Evolutionary conservation across 2,888 invertebrate genomes (phyloP).

Genomic region (Chrysomela aeneicollis): DNA sequence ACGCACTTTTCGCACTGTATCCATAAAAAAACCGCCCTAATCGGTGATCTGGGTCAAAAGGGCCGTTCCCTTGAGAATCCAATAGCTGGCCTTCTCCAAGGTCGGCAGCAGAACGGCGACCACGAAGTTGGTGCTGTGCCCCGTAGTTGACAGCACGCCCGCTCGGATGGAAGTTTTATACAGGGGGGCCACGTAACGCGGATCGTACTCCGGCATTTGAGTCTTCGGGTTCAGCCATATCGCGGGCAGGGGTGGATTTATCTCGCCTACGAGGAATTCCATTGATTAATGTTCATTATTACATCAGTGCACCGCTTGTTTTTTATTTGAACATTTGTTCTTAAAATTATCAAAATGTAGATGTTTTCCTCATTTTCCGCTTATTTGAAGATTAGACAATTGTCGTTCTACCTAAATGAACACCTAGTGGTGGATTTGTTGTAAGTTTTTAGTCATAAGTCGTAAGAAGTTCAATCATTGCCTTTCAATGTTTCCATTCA

Average conservation of each 20-base stretch:
- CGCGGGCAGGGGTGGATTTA: constrained; percentile 77
- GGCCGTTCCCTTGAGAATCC: constrained; percentile 91
- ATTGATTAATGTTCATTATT: too few species aligned
- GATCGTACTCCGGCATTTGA: constrained; percentile 67
- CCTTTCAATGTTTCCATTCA: too few species aligned
- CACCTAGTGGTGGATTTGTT: too few species aligned
- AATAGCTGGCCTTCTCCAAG: constrained; percentile 72
- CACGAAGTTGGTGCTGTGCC: constrained; percentile 93
- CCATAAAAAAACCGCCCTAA: constrained; percentile 49
- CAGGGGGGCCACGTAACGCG: constrained; percentile 78
- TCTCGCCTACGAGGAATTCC: constrained; percentile 69
- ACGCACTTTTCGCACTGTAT: too few species aligned
- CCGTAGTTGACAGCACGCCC: constrained; percentile 88
- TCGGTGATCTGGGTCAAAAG: constrained; percentile 84
- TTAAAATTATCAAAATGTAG: too few species aligned
- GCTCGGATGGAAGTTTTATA: constrained; percentile 91
- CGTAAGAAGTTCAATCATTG: too few species aligned
- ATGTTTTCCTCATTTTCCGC: too few species aligned
- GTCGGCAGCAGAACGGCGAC: constrained; percentile 79
- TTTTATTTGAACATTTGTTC: too few species aligned
- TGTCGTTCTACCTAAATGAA: too few species aligned
- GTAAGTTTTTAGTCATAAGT: too few species aligned
- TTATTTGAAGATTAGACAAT: too few species aligned
- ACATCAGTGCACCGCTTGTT: too few species aligned
- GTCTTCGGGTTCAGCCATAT: constrained; percentile 73